Percentiles rank a stretch among this genome's conserved stretches.
Conservation (phyloP, 2,888 invertebrate genomes). For the Danaus chrysippus region DNA sequence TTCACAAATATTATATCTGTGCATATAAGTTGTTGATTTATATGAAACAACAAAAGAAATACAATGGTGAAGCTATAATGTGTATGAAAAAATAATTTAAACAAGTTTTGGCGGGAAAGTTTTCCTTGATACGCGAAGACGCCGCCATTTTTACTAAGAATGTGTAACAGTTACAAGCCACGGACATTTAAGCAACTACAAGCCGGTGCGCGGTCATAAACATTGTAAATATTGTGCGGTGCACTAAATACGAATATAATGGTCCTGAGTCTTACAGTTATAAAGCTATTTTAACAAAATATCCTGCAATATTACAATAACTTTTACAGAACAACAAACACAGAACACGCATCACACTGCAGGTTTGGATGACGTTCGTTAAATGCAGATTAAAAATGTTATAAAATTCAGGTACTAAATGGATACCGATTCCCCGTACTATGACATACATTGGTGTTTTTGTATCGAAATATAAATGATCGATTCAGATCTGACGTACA, state of each 20-base stretch:
- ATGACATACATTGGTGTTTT: conserved; percentile 28
- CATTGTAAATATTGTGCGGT: conserved; percentile 57
- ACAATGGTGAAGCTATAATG: conserved; percentile 8
- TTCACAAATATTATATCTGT: conserved; percentile 25
- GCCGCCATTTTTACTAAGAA: conserved; percentile 29
- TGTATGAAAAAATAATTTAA: too few relatives aligned
- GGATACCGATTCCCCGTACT: conserved; percentile 17
- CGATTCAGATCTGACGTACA: conserved; percentile 61
- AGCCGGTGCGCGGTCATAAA: conserved; percentile 59
- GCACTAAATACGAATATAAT: conserved; percentile 62
- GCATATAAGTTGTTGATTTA: conserved; percentile 17
- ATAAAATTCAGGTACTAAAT: conserved; percentile 31
- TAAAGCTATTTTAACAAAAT: conserved; percentile 67
- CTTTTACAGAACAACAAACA: conserved; percentile 62
- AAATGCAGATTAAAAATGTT: conserved; percentile 53
- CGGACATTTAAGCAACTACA: conserved; percentile 61
- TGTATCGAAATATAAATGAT: conserved; percentile 55
- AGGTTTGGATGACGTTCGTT: conserved; percentile 55
- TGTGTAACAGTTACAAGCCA: conserved; percentile 37
- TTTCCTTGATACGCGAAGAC: conserved; percentile 1
- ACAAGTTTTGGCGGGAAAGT: too few relatives aligned
- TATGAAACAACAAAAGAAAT: conserved; percentile 29
- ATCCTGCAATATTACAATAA: conserved; percentile 42
- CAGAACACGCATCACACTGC: conserved; percentile 73
- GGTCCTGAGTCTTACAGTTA: conserved; percentile 77